Conservation (phyloP, 1,140 invertebrate genomes). For the Patella vulgata region DNA sequence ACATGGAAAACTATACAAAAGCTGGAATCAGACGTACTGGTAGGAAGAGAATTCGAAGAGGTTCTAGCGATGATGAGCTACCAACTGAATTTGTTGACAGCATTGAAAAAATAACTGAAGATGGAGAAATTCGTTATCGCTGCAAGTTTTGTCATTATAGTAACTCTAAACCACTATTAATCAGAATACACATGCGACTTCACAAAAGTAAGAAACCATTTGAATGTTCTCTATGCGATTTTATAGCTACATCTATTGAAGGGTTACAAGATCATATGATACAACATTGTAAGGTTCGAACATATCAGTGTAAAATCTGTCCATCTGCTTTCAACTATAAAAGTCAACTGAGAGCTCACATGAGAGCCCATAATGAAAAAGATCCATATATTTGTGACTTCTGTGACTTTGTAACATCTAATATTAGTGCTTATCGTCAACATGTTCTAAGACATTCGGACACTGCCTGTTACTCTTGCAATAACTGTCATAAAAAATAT, state of each 20-base stretch:
- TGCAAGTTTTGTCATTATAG: slow-evolving; percentile 64
- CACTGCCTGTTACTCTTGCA: slow-evolving; percentile 40
- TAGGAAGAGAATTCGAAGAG: slow-evolving; percentile 29
- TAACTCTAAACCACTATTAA: slow-evolving; percentile 45
- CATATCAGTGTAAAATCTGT: slow-evolving; percentile 63
- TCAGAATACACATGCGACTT: slow-evolving; percentile 61
- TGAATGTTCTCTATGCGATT: slow-evolving; percentile 63
- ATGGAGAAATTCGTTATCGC: slow-evolving; percentile 46
- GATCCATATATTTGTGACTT: slow-evolving; percentile 57
- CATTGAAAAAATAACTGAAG: slow-evolving; percentile 54
- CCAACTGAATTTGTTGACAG: slow-evolving; percentile 47
- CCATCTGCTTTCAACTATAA: slow-evolving; percentile 61
- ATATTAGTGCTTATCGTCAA: slow-evolving; percentile 44
- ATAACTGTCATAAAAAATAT: slow-evolving; percentile 47
- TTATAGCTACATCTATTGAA: slow-evolving; percentile 56
- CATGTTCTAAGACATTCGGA: slow-evolving; percentile 50
- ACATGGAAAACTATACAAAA: slow-evolving; percentile 31
- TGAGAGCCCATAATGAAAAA: slow-evolving; percentile 60
- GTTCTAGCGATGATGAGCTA: slow-evolving; percentile 35
- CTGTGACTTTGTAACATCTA: slow-evolving; percentile 58
- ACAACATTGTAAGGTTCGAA: slow-evolving; percentile 62
- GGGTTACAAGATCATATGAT: slow-evolving; percentile 63
- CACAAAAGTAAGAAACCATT: slow-evolving; percentile 60
- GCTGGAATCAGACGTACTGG: slow-evolving; percentile 26
- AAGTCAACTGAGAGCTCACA: slow-evolving; percentile 64